Evolutionary conservation across 2,888 invertebrate species (phyloP), one percentile per base, ranked within the genome.

Genomic region (Sminthurinus aureus): DNA sequence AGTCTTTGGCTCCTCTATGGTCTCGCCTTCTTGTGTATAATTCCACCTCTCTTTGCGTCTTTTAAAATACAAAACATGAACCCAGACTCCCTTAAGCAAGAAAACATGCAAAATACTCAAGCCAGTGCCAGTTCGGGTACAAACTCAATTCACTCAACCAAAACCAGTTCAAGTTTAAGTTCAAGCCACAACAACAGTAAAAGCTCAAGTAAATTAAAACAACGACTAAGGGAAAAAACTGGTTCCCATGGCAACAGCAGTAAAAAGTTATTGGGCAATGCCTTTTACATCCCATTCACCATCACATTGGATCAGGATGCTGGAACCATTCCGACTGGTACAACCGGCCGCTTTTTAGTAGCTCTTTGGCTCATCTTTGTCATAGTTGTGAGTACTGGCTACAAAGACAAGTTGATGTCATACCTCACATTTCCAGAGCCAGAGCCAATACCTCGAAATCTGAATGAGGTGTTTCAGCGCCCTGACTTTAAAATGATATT

Each of bases 401-500:
- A 81, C 73, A 81, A 81, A 26, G 80, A 81, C 24, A 81, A 81
- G 73, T 22, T 81, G 0, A 73, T 81, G 15, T 51, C 80, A 0
- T 73, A 58, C 26, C 64, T 81, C 22, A 81, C 80, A 6, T 81
- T 81, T 18, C 80, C 80, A 0, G 80, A 81, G 24, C 73, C 71
- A 18, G 80, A 81, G 1, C 50, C 20, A 24, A 73, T 81, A 6
- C 80, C 80, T 12, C 38, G 80, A 12, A 81, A 71, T 73, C 69
- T 81, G 15, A 26, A 81, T 6, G 20, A 81, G 22, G 80, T 81
- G 11, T 50, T 73, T 71, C 20, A 52, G 15, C 26, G 80, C 22
- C 51, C n/a, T 24, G 80, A 81, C 58, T 71, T 81, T 24, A 52
- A 24, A n/a, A 73, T 81, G 58, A 81, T 81, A 8, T 81, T 81